These are phyloP conservation scores for Podocnemis expansa DNA, from an alignment of 2,113 vertebrate species.

Conservation along the genomic window DNA sequence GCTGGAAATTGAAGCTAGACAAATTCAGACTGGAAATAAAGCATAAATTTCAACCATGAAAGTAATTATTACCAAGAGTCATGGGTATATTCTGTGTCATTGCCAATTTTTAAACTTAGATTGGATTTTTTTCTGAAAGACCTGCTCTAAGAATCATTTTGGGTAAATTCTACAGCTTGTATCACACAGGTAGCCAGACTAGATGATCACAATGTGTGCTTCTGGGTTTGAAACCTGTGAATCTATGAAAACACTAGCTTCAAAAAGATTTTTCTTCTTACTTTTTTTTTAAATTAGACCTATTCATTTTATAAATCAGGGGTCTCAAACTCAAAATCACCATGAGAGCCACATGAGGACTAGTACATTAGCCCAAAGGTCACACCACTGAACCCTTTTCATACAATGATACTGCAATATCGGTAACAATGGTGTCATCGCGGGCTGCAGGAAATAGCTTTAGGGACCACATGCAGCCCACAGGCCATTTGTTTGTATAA, in stretches of 20 bases:
- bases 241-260: neutral
- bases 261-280: neutral
- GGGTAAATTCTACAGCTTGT: neutral
- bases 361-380: too few species aligned
- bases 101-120: neutral
- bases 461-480: too few species aligned
- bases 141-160: neutral
- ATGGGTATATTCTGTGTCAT: neutral
- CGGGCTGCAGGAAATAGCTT: too few species aligned
- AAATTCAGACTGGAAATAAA: neutral
- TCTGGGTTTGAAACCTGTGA: neutral
- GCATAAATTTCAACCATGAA: neutral
- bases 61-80: neutral
- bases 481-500: too few species aligned
- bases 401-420: too few species aligned
- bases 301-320: neutral
- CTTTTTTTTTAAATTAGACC: neutral
- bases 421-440: too few species aligned
- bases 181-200: neutral
- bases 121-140: neutral
- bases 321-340: too few species aligned
- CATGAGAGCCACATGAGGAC: too few species aligned
- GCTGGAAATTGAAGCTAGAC: neutral
- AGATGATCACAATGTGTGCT: neutral
- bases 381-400: too few species aligned